These are phyloP conservation scores for Chelon labrosus DNA, from an alignment of 2,797 vertebrate genomes.

Conservation along the genomic window DNA sequence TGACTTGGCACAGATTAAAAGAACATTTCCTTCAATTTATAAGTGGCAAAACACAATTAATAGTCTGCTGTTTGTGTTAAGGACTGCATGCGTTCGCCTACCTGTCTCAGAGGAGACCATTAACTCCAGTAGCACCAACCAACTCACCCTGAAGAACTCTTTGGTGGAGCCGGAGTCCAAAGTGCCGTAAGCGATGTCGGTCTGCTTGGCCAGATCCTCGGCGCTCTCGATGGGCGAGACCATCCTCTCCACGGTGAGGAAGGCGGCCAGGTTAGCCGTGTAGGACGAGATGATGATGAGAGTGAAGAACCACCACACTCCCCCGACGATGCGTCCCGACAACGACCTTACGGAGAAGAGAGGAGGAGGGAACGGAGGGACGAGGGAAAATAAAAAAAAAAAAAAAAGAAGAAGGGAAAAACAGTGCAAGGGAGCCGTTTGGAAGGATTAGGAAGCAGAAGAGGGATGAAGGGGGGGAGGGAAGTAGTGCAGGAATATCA, in stretches of 20 bases:
- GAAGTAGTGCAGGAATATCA: conserved; percentile 8
- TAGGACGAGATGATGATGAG: conserved; percentile 99
- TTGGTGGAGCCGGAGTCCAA: conserved; percentile 98
- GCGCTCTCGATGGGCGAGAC: conserved; percentile 91
- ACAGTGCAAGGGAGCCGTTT: conserved; percentile 17
- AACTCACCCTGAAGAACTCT: conserved; percentile 99
- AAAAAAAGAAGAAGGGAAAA: neutral
- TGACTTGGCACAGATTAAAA: too few species aligned
- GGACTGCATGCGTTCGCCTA: neutral
- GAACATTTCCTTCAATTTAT: too few species aligned
- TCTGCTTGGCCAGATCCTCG: conserved; percentile 98
- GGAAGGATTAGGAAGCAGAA: conserved; percentile 13
- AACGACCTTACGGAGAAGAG: conserved; percentile 87
- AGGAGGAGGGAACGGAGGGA: conserved; percentile 1
- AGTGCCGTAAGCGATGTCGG: conserved; percentile 97
- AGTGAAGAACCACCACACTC: conserved; percentile 99
- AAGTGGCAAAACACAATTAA: neutral
- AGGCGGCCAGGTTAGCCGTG: conserved; percentile 97
- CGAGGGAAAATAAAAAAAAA: neutral
- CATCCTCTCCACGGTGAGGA: conserved; percentile 99
- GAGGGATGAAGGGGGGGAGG: neutral
- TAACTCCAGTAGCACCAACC: conserved; percentile 3
- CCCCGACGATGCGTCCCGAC: conserved; percentile 97
- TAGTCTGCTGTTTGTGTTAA: neutral
- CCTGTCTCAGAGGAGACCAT: conserved; percentile 23